Evolutionary conservation across 2,797 vertebrate species (phyloP), one percentile per base, ranked within the genome.

Genomic region (Lagodon rhomboides): DNA sequence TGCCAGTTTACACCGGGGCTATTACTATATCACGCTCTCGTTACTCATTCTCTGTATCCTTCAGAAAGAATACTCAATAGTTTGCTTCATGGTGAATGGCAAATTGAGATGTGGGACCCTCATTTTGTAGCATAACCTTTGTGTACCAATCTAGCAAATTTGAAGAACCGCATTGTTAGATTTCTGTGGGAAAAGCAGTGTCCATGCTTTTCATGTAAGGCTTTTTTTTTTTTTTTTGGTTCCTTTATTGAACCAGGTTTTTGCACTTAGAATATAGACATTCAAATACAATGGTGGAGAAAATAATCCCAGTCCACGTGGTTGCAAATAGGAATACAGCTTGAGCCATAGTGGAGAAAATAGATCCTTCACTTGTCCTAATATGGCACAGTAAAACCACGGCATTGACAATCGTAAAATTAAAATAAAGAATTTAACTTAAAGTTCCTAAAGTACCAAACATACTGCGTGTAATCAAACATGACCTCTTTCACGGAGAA

Each of bases 1-100:
- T 55, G 55, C 18, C 66, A 63, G 63, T 72, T 77, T 53, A 62
- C 38, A 76, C 66, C 53, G 34, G 56, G 75, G 51, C 44, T 72
- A 50, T 62, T 72, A 56, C 38, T 69, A 55, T 23, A 63, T 68
- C 15, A 51, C 46, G 63, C 27, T 60, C 46, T 58, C 64, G 58
- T 74, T 77, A 54, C 41, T 71, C 73, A 58, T 72, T 63, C 12
- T 60, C 44, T 53, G 4, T 7, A 10, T 1, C 9, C 16, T 8
- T 46, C 50, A 69, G 30, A 66, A 82, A 61, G 62, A 30, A 75
- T 12, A 63, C 38, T 49, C 18, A 38, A n/a, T 25, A 34, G 22
- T 49, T 77, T 22, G 61, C 1, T 30, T 34, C 8, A 9, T 34
- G 34, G 34, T 34, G 34, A 34, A 8, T 9, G 34, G 34, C 9